Evolutionary conservation across 1,140 invertebrate species (phyloP), one percentile per base, ranked within the genome.

Genomic region (Psilanteris sp.): DNA sequence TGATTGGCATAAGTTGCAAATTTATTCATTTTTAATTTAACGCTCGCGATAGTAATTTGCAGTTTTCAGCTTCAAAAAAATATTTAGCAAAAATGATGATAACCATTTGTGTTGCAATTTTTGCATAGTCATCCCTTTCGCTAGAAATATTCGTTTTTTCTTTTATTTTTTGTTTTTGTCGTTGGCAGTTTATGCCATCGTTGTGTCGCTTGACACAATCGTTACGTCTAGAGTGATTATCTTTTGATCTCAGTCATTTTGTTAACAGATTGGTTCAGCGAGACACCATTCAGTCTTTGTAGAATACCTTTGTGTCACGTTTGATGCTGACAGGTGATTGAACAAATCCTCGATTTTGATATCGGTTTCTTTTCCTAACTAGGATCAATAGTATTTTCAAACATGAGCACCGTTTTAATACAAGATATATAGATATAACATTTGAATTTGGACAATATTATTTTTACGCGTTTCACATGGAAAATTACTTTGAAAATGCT

Each of bases 221-320:
- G 13, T 18, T 32, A 36, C n/a, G 6, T 14, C 20, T 50, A 50
- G 8, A 36, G 4, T 34, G 11, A 27, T 32, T 48, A 32, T 48
- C 13, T 37, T 16, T 54, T 39, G 32, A 27, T 39, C 18, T 54
- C 50, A 54, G 50, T 54, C 50, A 5, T 31, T 44, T n/a, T n/a
- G n/a, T 44, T 22, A 20, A 39, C 44, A 15, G 20, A 37, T 52
- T 52, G 27, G 24, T 4, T n/a, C n/a, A n/a, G n/a, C 13, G 13
- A 24, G 27, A 54, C 22, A 54, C 14, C 31, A 14, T 54, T 54
- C 50, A 37, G 50, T 54, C 50, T 54, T 54, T 27, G 16, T 15
- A 24, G 14, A 20, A 31, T 36, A 52, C 31, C 31, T 52, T 52
- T 14, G 4, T 48, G 16, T 37, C 48, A 16, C 14, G 1, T 27